Evolutionary conservation across 1,140 invertebrate genomes (phyloP), one percentile per base, ranked within the genome.

Genomic region (Drosophila subpulchrella): DNA sequence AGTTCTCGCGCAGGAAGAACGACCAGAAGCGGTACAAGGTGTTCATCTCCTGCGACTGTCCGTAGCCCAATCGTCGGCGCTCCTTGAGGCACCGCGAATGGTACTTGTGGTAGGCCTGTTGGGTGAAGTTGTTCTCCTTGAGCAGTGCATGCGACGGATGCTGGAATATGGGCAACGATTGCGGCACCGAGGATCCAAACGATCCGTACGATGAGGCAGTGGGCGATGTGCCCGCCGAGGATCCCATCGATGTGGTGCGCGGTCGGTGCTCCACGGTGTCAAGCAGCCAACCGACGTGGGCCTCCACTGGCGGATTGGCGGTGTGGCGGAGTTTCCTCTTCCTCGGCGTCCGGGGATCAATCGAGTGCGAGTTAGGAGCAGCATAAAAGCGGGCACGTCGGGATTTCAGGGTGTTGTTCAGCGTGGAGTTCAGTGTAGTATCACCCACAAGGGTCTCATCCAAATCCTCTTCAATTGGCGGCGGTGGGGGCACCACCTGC

Each of bases 21-120:
- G 98, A 99, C 99, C 99, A 99, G 94, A 99, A 99, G 65, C 99
- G 94, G 94, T 98, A 99, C 2, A 99, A 94, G 0, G 98, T 99
- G 92, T 99, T 99, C 98, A 99, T 99, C 93, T 99, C 98, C 90
- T 97, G 97, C 12, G 97, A 98, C 79, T 97, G 96, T 0, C 98
- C 98, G 86, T 96, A 96, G 51, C 98, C 98, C 47, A 98, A 94
- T 92, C 96, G 95, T 93, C 97, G 97, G 60, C 98, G 95, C 91
- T 98, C 97, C 95, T 98, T 99, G 3, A 99, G 93, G 93, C 98
- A 99, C 62, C 97, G 94, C 36, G 96, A 96, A 93, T 97, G 96
- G 93, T 98, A 99, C 93, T 98, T 99, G 92, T 98, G 96, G 93
- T 99, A 99, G 3, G 96, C 97, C 93, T 98, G 97, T 93, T 99